Conservation (phyloP, 2,113 vertebrate genomes). For the Mormoops blainvillei region DNA sequence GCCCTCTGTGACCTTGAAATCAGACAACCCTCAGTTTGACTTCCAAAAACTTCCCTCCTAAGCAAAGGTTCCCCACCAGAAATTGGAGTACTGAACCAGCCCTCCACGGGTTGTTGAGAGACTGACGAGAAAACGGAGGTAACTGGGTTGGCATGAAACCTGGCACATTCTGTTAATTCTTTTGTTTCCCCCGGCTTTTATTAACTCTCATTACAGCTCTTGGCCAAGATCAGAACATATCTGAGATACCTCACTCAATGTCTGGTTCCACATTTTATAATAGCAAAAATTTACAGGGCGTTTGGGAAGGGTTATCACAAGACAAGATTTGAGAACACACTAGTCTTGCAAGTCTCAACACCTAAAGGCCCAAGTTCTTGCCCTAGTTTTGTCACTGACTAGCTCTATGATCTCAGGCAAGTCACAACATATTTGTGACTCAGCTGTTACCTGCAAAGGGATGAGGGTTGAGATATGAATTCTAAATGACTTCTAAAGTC, state of each 20-base stretch:
- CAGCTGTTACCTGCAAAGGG: slow-evolving; percentile 18
- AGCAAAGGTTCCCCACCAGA: neutral
- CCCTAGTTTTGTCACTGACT: slow-evolving; percentile 1
- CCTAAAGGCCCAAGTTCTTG: neutral
- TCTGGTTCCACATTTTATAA: neutral
- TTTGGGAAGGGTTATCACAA: neutral
- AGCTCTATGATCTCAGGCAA: slow-evolving; percentile 32
- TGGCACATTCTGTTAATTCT: neutral
- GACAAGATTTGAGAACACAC: neutral
- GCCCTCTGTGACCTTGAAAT: neutral
- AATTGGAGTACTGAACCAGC: neutral
- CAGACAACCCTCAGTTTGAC: neutral
- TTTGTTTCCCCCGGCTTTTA: neutral
- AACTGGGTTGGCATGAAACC: neutral
- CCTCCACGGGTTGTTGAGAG: neutral
- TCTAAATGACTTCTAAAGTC: neutral
- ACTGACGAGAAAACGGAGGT: neutral
- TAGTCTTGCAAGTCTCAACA: slow-evolving; percentile 5
- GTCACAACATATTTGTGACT: slow-evolving; percentile 46
- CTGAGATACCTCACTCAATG: neutral
- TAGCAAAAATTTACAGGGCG: neutral
- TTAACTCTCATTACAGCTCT: neutral
- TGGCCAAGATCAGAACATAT: neutral
- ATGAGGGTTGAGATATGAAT: neutral
- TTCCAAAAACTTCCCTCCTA: neutral